A percentile compares a stretch with the other conserved stretches of the same genome.
Conservation (phyloP, 2,797 vertebrate genomes). For the Ceryle rudis region DNA sequence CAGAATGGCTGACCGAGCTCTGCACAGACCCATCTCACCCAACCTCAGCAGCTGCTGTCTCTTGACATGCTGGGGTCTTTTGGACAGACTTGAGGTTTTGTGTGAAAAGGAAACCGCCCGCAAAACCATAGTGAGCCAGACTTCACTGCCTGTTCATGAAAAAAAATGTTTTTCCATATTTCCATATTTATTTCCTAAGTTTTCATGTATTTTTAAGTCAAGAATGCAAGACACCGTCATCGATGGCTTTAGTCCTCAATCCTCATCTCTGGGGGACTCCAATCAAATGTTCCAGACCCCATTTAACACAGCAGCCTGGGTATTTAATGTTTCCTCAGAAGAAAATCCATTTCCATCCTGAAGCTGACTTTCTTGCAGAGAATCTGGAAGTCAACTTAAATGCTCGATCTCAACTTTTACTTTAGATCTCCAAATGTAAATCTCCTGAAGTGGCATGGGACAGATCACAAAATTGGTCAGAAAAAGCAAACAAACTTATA, state of each 20-base stretch:
- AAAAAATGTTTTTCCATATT: neutral
- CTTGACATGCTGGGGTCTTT: neutral
- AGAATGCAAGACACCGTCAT: neutral
- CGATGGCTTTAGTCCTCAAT: neutral
- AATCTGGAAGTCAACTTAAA: neutral
- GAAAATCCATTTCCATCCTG: neutral
- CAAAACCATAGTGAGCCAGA: neutral
- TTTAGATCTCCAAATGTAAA: neutral
- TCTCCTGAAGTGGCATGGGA: neutral
- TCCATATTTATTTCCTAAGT: neutral
- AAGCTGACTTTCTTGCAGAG: neutral
- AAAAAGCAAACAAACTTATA: neutral
- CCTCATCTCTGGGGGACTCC: neutral
- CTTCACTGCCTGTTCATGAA: neutral
- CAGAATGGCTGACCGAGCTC: neutral
- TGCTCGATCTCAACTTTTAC: neutral
- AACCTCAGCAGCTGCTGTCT: neutral
- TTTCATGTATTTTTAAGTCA: neutral
- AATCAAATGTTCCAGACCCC: neutral
- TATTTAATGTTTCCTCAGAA: neutral
- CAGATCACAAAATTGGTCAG: neutral
- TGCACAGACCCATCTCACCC: neutral
- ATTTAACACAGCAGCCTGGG: neutral
- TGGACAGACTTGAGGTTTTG: neutral
- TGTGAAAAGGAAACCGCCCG: neutral